These are phyloP conservation scores for Erpornis zantholeuca DNA, from an alignment of 2,113 vertebrate genomes.

Conservation along the genomic window DNA sequence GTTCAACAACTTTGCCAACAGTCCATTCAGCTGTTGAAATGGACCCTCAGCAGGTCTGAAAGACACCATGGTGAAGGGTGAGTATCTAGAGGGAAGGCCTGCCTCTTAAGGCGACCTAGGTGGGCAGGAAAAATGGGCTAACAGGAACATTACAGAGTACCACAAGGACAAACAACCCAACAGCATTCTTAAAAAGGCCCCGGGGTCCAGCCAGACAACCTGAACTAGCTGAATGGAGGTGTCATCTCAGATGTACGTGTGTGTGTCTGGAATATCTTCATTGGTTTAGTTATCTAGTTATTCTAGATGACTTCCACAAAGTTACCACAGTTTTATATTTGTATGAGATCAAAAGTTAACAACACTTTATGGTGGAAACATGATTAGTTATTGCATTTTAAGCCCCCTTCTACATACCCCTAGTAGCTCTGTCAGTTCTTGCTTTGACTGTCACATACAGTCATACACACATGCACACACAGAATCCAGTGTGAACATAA, in stretches of 20 bases:
- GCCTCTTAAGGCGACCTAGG: rapidly evolving
- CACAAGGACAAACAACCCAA: not conserved
- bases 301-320: not conserved
- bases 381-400: not conserved
- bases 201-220: not conserved
- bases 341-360: not conserved
- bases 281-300: not conserved
- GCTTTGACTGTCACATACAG: not conserved
- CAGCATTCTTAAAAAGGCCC: not conserved
- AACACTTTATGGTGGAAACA: not conserved
- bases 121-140: not conserved
- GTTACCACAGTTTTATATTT: not conserved
- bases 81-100: not conserved
- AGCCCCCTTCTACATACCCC: not conserved
- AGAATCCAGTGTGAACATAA: not conserved
- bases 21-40: not conserved
- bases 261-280: not conserved
- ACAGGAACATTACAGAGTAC: not conserved
- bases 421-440: not conserved
- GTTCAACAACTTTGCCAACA: not conserved
- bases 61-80: not conserved
- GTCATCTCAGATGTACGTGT: not conserved
- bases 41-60: not conserved
- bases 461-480: rapidly evolving
- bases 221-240: not conserved